Base-by-base conservation (phyloP, 2,888 invertebrate genomes). In the Thereva nobilitata region DNA sequence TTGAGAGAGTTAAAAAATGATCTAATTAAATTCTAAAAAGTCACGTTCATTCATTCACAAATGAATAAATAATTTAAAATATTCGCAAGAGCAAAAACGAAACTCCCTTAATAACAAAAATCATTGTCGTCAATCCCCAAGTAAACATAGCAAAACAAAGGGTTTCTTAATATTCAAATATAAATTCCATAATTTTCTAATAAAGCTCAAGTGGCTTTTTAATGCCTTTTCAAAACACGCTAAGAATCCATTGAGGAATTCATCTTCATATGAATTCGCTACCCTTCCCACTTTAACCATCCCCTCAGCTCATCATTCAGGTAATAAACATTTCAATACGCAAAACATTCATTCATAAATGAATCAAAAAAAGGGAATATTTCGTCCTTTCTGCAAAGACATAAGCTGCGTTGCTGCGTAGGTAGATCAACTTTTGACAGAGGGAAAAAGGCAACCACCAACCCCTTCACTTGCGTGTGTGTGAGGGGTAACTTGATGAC, bases 131-230 rank as follows among this genome's bases (percentile, higher is more conserved):
- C 23, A 10, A 5, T 12, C 7, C 1, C 6, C 6, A 9, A 10
- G 23, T 7, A 50, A 50, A 8, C 23, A 50, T 9, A 4, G 3
- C 5, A 50, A 23, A 8, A 23, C 23, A 23, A 41, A 42, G 61
- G 59, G 41, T 50, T 40, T 50, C 49, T 37, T 50, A 61, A 50
- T 50, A 61, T 61, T 61, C 50, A 61, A 50, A 61, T 61, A 41
- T 49, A 61, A 61, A 61, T 61, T 61, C 61, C 61, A 41, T 41
- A 59, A 61, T 49, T 61, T 61, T n/a, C n/a, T 50, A 50, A 50
- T 40, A 61, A 61, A 9, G 12, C 9, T 23, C 35, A 57, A 4
- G 45, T 12, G n/a, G 45, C 38, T 7, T 5, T 12, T 55, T 8
- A 38, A 5, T 41, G 45, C 4, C 34, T 34, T 56, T 34, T 10